Evolutionary conservation across 2,888 invertebrate species (phyloP), one percentile per base, ranked within the genome.

Genomic region (Nomada ferruginata): DNA sequence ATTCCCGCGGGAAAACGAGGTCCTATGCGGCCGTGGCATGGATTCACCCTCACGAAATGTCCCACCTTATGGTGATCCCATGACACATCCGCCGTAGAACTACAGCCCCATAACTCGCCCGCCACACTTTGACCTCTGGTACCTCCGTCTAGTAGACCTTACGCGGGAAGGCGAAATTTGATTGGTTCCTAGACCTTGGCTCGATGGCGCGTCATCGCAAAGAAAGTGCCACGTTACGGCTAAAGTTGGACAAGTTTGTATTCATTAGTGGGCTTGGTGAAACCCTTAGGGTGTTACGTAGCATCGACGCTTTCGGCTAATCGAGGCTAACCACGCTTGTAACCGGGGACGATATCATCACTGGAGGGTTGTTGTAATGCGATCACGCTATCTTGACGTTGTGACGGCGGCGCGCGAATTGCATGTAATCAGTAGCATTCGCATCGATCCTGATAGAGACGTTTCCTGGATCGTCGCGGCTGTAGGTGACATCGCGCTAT

Each of bases 61-160:
- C 92, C 93, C 91, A 92, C 91, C 93, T 93, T 93, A 93, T 93
- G 93, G 92, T 93, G 93, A 93, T 93, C 93, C 92, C 90, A 90
- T 89, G 90, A 89, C 90, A 90, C 89, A 91, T 90, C 89, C 90
- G 87, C 79, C 87, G 87, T 86, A 82, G 86, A 88, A 90, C 87
- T 89, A 92, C 89, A 85, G 85, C 87, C 87, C 89, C 90, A 92
- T 93, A 93, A 93, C 90, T 92, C 90, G 89, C 83, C 77, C 84
- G 85, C 72, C 89, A 86, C 89, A 86, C 89, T 91, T 91, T 89
- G 66, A 74, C 78, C 80, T 79, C 68, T 65, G 60, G 73, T 44
- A 76, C 76, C 53, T 57, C 44, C 71, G 55, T 70, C 59, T 74
- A n/a, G 73, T 60, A 66, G 66, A 80, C 79, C 61, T 82, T 83